These are phyloP conservation scores for Pollenia labialis DNA, from an alignment of 2,888 invertebrate genomes.

Conservation along the genomic window DNA sequence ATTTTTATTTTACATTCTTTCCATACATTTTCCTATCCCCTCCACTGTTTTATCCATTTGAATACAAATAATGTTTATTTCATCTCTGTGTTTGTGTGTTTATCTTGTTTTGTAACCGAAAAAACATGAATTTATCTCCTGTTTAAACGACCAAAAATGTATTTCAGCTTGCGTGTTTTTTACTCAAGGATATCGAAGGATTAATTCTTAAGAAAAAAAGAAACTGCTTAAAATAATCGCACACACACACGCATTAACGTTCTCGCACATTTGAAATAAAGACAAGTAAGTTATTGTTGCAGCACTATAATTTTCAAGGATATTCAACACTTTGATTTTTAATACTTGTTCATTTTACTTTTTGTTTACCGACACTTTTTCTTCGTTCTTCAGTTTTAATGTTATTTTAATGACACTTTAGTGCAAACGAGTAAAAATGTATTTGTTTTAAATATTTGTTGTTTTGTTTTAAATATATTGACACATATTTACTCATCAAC, in stretches of 20 bases:
- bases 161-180: background rate
- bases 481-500: background rate
- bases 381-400: constrained; percentile 38
- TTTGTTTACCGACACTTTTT: constrained; percentile 24
- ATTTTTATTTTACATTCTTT: background rate
- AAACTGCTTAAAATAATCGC: constrained; percentile 1
- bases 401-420: constrained; percentile 60
- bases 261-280: background rate
- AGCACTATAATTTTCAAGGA: constrained; percentile 48
- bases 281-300: background rate
- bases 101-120: constrained; percentile 19
- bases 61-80: constrained; percentile 13
- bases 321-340: constrained; percentile 58
- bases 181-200: constrained; percentile 60
- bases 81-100: background rate
- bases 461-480: constrained; percentile 13
- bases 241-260: background rate
- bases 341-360: constrained; percentile 27
- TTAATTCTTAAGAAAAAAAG: constrained; percentile 31
- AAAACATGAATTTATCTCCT: constrained; percentile 35
- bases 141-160: constrained; percentile 5
- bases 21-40: background rate
- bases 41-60: constrained; percentile 7
- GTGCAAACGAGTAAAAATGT: constrained; percentile 1
- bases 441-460: constrained; percentile 18